Conservation (phyloP, 1,140 invertebrate species). For the Lucilia sericata region DNA sequence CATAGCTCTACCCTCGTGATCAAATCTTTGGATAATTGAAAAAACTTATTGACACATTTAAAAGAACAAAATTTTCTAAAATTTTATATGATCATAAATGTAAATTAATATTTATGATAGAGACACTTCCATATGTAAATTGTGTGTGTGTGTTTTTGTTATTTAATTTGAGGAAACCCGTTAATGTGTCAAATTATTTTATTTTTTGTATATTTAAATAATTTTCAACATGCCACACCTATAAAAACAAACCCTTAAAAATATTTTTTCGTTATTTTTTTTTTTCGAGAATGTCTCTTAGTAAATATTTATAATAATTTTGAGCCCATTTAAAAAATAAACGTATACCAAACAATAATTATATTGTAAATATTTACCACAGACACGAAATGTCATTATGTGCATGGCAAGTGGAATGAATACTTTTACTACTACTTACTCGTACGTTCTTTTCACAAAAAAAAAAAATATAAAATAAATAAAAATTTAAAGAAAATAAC, state of each 20-base stretch:
- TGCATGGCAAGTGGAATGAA: not conserved
- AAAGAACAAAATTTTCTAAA: not conserved
- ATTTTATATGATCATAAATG: not conserved
- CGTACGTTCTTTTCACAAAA: not conserved
- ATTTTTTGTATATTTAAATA: not conserved
- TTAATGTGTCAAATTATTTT: conserved; percentile 8
- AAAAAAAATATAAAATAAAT: not conserved
- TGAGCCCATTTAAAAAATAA: not conserved
- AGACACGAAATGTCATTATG: conserved; percentile 17
- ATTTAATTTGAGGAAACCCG: not conserved
- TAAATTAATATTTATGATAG: not conserved
- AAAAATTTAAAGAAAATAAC: not conserved
- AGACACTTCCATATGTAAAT: not conserved
- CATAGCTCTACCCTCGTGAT: not conserved
- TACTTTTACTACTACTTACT: not conserved
- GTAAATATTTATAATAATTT: not conserved
- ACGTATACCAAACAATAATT: not conserved
- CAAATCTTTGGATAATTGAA: not conserved
- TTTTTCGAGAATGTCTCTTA: not conserved
- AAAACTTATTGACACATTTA: not conserved
- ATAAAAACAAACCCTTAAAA: not conserved
- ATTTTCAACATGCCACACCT: conserved; percentile 2
- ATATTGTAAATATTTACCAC: conserved; percentile 23
- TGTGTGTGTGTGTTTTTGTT: not conserved
- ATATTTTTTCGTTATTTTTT: not conserved